These are phyloP conservation scores for Epinotia demarniana DNA, from an alignment of 2,888 invertebrate genomes.

Conservation along the genomic window DNA sequence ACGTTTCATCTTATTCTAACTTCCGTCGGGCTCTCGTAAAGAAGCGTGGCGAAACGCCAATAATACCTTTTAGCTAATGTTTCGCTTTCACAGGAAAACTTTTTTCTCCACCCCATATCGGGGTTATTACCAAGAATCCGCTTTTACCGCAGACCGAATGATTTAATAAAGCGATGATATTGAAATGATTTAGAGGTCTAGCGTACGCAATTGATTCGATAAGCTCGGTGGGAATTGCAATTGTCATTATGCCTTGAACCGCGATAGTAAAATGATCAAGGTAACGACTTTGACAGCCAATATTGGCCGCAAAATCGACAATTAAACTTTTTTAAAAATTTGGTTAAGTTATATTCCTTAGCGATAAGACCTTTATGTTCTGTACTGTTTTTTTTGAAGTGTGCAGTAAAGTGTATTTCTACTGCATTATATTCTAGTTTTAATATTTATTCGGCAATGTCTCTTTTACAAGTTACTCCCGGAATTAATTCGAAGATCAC, in stretches of 20 bases:
- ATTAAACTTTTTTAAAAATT: background rate
- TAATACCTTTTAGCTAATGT: constrained; percentile 2
- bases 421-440: background rate
- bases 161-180: constrained; percentile 9
- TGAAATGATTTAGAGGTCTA: constrained; percentile 22
- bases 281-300: background rate
- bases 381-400: no score
- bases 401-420: no score
- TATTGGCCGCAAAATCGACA: background rate
- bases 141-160: background rate
- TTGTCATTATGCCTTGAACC: constrained; percentile 21
- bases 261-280: constrained; percentile 18
- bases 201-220: constrained; percentile 29
- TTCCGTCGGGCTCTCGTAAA: constrained; percentile 26
- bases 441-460: background rate
- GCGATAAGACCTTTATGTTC: no score
- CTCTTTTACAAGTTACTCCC: constrained; percentile 23
- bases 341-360: constrained; percentile 8
- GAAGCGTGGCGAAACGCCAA: constrained; percentile 14
- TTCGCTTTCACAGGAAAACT: background rate
- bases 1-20: constrained; percentile 15
- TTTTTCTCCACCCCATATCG: background rate
- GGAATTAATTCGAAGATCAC: constrained; percentile 38
- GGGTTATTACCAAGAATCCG: background rate
- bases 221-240: constrained; percentile 25